Conservation (phyloP, 1,140 invertebrate species). For the Glossosoma conforme region DNA sequence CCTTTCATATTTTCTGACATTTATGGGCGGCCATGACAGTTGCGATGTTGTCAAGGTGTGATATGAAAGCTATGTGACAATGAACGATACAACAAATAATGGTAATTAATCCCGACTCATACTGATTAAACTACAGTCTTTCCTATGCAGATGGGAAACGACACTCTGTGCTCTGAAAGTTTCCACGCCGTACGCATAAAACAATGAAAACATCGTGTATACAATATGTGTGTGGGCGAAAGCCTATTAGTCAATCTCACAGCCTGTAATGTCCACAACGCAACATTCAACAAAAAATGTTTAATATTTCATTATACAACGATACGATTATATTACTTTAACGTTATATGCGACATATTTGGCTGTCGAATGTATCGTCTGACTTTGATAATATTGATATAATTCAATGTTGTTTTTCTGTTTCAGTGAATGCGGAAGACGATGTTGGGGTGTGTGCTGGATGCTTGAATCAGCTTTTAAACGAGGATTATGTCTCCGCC, state of each 20-base stretch:
- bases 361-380: not conserved
- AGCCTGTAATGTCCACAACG: conserved; percentile 2
- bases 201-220: not conserved
- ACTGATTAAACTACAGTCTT: not conserved
- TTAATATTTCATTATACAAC: not conserved
- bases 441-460: conserved; percentile 58
- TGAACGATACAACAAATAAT: conserved; percentile 20
- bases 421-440: conserved; percentile 6
- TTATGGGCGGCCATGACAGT: conserved; percentile 30
- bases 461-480: conserved; percentile 68
- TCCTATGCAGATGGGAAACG: not conserved
- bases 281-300: not conserved
- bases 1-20: too few species aligned
- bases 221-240: conserved; percentile 23
- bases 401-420: not conserved
- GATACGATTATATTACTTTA: not conserved
- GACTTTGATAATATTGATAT: not conserved
- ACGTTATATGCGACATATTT: not conserved
- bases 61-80: conserved; percentile 19
- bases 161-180: not conserved
- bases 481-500: conserved; percentile 73
- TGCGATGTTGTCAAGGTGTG: conserved; percentile 27
- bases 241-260: conserved; percentile 22
- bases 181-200: not conserved
- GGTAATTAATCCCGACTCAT: conserved; percentile 14